Base-by-base conservation (phyloP, 92 coral and sea anemone species). In the Zoanthus sociatus region DNA sequence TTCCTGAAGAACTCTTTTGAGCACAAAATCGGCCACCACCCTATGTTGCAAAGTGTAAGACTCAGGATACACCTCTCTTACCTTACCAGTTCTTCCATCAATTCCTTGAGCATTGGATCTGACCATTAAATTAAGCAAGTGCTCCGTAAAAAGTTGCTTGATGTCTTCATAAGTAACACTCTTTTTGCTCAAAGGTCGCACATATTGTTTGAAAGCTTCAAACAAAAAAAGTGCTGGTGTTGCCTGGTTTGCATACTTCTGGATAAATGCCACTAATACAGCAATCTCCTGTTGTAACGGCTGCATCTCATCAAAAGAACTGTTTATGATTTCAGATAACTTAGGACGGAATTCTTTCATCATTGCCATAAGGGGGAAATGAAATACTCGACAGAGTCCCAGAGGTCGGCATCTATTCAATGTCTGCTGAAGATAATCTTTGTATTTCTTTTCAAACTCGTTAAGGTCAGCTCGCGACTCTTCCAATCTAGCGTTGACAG, bases 331-430 rank as follows among this genome's bases (percentile, higher is more conserved):
- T 77, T 83, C 83, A 78, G 66, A 37, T 0, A 95, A 89, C 69
- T 90, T 95, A 86, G 91, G 14, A 67, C 91, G 83, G 88, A 95
- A 54, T 64, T 83, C 87, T 71, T 87, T 87, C 91, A 72, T 77
- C 98, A 95, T 95, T 37, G 98, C 94, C 42, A 95, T 78, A 20
- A 95, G 93, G 9, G 98, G 98, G 68, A 95, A 95, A 45, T 95
- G 98, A 70, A 95, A 95, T 11, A 95, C 98, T 60, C 98, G 95
- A 33, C 93, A 83, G 15, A 92, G 91, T 3, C 92, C 87, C 0
- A 86, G n/a, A 0, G 10, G 20, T 20, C 71, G 33, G 12, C 4
- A 64, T 69, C 83, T 73, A 6, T 48, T 78, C 17, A 79, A 61
- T 0, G 94, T 84, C 48, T 74, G 78, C 71, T 92, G 92, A 5